These are phyloP conservation scores for Lasaia peninsularis DNA, from an alignment of 1,140 invertebrate genomes.

Conservation along the genomic window DNA sequence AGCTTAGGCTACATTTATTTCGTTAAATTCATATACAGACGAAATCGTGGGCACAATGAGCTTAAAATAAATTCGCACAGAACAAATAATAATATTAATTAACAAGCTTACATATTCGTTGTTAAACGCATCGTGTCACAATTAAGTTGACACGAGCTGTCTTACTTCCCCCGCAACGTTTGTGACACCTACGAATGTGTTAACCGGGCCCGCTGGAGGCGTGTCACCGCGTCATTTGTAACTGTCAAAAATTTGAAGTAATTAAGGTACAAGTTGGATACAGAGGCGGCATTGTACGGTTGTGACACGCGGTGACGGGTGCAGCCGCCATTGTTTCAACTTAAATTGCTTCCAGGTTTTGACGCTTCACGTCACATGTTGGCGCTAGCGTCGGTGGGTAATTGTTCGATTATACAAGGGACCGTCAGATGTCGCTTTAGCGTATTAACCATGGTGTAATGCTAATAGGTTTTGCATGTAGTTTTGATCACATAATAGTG, in stretches of 20 bases:
- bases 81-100: too few species aligned
- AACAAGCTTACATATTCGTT: too few species aligned
- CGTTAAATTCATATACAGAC: too few species aligned
- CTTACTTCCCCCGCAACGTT: not conserved
- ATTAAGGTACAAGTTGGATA: slow-evolving; percentile 11
- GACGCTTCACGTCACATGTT: slow-evolving; percentile 18
- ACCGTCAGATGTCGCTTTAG: too few species aligned
- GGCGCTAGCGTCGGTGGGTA: too few species aligned
- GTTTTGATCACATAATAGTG: too few species aligned
- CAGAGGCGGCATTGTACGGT: not conserved
- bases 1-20: too few species aligned
- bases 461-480: too few species aligned
- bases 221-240: slow-evolving; percentile 34
- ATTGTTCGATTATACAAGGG: too few species aligned
- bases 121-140: not conserved
- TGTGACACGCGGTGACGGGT: slow-evolving; percentile 33
- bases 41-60: too few species aligned
- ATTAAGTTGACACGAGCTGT: not conserved
- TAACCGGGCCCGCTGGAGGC: not conserved
- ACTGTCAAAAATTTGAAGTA: slow-evolving; percentile 24
- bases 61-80: too few species aligned
- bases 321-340: slow-evolving; percentile 48
- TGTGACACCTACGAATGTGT: slow-evolving; percentile 11
- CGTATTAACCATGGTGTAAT: too few species aligned
- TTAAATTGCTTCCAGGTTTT: slow-evolving; percentile 54